A percentile compares a stretch with the other conserved stretches of the same genome.
Evolutionary conservation across 1,140 invertebrate genomes (phyloP).

Genomic region (Parasteatoda tepidariorum): DNA sequence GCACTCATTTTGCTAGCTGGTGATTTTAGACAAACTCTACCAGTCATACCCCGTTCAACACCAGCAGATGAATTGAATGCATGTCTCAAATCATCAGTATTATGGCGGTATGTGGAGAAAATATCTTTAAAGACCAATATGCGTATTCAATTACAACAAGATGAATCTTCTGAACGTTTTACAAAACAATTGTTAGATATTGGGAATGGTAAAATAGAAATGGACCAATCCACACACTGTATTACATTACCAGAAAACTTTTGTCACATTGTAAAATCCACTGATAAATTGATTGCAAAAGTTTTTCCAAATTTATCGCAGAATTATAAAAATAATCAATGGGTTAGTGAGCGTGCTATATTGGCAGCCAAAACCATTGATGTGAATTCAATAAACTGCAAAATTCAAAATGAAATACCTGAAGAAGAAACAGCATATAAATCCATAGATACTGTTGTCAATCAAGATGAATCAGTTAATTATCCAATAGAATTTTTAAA

Average conservation of each 20-base stretch:
- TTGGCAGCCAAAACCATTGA: slow-evolving; percentile 32
- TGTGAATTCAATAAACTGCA: too few relatives aligned
- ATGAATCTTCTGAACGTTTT: slow-evolving; percentile 32
- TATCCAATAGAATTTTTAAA: too few relatives aligned
- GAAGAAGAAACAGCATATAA: too few relatives aligned
- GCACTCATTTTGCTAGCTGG: slow-evolving; percentile 65
- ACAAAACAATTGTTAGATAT: slow-evolving; percentile 43
- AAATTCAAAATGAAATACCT: too few relatives aligned
- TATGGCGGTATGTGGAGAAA: slow-evolving; percentile 61
- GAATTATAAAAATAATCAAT: slow-evolving; percentile 39
- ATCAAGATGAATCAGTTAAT: too few relatives aligned
- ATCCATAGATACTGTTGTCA: too few relatives aligned
- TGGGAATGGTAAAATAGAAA: slow-evolving; percentile 49
- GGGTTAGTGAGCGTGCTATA: slow-evolving; percentile 32
- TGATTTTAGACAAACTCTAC: too few relatives aligned
- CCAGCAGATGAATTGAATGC: slow-evolving; percentile 67
- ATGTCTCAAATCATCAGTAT: slow-evolving; percentile 65
- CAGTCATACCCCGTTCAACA: too few relatives aligned
- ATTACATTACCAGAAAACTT: slow-evolving; percentile 38
- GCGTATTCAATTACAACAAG: slow-evolving; percentile 23
- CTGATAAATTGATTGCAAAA: slow-evolving; percentile 19
- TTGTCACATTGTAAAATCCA: slow-evolving; percentile 7
- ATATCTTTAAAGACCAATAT: slow-evolving; percentile 61
- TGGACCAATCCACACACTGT: slow-evolving; percentile 20
- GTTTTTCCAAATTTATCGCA: slow-evolving; percentile 29